A percentile compares a stretch with the other conserved stretches of the same genome.
phyloP scores from a whole-genome alignment of 1,140 invertebrate species.

The Pogonus chalceus region DNA sequence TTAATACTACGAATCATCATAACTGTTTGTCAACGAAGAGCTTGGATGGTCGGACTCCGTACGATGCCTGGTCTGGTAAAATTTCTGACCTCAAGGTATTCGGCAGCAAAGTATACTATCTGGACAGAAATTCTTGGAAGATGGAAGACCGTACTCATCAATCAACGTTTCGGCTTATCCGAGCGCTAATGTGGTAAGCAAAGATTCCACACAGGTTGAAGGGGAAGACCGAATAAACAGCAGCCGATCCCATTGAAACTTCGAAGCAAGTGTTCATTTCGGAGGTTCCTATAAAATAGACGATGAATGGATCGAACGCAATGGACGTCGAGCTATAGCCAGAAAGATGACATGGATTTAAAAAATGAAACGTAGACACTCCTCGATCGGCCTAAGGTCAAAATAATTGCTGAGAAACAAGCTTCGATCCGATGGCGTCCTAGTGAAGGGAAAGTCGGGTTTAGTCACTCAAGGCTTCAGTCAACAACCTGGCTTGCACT shows the following conservation, averaged over 20 bases:
- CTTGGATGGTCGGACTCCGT: background rate
- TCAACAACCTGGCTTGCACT: conserved; percentile 28
- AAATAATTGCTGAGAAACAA: conserved; percentile 26
- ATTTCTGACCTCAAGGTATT: background rate
- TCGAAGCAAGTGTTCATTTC: conserved; percentile 5
- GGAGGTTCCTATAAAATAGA: background rate
- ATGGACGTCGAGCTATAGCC: conserved; percentile 23
- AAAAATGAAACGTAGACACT: conserved; percentile 24
- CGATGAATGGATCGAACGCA: background rate
- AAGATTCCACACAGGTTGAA: conserved; percentile 35
- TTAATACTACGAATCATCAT: background rate
- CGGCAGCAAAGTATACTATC: background rate
- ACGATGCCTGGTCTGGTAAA: background rate
- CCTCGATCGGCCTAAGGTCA: conserved; percentile 19
- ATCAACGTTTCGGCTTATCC: background rate
- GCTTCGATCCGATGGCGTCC: conserved; percentile 14
- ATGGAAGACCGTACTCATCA: background rate
- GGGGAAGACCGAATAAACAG: conserved; percentile 28
- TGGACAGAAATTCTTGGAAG: background rate
- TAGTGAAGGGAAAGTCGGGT: conserved; percentile 30
- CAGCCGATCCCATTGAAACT: conserved; percentile 20
- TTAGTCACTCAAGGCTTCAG: conserved; percentile 31
- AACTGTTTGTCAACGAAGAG: background rate
- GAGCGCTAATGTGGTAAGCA: conserved; percentile 1
- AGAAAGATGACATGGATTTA: conserved; percentile 22